These are phyloP conservation scores for Mesochorus sp. DNA, from an alignment of 2,888 invertebrate species.

Conservation along the genomic window DNA sequence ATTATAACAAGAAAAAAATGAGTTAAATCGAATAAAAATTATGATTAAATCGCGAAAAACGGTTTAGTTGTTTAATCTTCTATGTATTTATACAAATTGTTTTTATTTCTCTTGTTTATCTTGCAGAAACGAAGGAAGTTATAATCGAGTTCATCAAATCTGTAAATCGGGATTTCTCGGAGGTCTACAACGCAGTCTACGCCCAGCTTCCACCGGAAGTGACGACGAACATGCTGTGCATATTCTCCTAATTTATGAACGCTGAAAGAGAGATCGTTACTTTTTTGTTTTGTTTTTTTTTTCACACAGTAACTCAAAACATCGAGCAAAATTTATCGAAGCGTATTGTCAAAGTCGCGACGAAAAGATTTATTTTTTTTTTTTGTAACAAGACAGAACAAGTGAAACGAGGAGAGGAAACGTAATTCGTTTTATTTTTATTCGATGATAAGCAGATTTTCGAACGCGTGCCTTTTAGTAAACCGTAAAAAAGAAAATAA, in stretches of 20 bases:
- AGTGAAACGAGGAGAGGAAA: neutral
- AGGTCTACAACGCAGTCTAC: slow-evolving; percentile 83
- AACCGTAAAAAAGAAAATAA: slow-evolving; percentile 1
- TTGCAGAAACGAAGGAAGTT: slow-evolving; percentile 82
- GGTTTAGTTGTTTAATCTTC: too few relatives aligned
- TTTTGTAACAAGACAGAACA: neutral
- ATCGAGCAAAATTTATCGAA: neutral
- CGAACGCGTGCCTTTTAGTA: slow-evolving; percentile 54
- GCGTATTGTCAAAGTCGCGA: neutral
- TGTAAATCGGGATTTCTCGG: slow-evolving; percentile 84
- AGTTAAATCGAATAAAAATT: too few relatives aligned
- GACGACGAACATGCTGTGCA: slow-evolving; percentile 74
- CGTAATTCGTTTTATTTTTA: neutral
- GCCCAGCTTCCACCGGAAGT: slow-evolving; percentile 80
- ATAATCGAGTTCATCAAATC: slow-evolving; percentile 84
- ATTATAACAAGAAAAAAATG: too few relatives aligned
- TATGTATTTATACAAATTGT: too few relatives aligned
- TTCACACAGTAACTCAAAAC: neutral
- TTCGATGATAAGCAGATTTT: slow-evolving; percentile 31
- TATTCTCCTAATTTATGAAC: slow-evolving; percentile 65
- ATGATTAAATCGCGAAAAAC: too few relatives aligned
- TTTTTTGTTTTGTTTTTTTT: slow-evolving; percentile 13
- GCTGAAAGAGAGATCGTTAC: slow-evolving; percentile 15
- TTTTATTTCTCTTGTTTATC: neutral
- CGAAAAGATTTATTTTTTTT: neutral